Evolutionary conservation across 1,140 invertebrate species (phyloP).

Genomic region (Bombyx mandarina): DNA sequence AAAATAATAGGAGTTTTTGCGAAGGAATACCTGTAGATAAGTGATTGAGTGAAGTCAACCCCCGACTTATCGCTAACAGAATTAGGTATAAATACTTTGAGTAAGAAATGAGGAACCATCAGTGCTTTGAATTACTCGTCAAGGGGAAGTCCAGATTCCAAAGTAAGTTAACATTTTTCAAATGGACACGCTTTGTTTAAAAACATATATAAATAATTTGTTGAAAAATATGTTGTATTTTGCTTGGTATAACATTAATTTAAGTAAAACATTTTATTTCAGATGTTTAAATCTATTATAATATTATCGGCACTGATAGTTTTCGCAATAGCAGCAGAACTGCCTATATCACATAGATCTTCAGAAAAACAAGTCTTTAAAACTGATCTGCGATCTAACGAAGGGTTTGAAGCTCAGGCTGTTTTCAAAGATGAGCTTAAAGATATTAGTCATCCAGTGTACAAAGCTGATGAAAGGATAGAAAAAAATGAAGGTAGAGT

Average conservation of each 20-base stretch:
- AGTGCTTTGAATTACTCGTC: conserved; percentile 22
- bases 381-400: conserved; percentile 19
- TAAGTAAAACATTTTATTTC: conserved; percentile 18
- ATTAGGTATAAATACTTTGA: conserved; percentile 33
- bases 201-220: conserved; percentile 1
- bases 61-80: conserved; percentile 7
- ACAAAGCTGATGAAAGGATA: conserved; percentile 28
- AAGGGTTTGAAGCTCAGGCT: conserved; percentile 26
- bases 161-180: conserved; percentile 13
- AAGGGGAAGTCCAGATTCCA: conserved; percentile 17
- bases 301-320: conserved; percentile 18
- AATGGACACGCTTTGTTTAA: no score
- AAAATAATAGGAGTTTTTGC: conserved; percentile 32
- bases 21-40: conserved; percentile 35
- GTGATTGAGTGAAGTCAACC: conserved; percentile 5
- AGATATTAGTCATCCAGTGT: conserved; percentile 38
- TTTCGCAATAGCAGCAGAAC: conserved; percentile 34
- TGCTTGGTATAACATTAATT: not conserved
- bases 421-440: conserved; percentile 31
- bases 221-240: not conserved
- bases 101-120: conserved; percentile 16
- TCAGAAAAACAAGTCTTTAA: conserved; percentile 35
- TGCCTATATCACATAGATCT: conserved; percentile 26
- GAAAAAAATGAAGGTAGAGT: conserved; percentile 29
- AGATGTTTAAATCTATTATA: conserved; percentile 37